Evolutionary conservation across 2,888 invertebrate species (phyloP).

Genomic region (Drosophila birchii): DNA sequence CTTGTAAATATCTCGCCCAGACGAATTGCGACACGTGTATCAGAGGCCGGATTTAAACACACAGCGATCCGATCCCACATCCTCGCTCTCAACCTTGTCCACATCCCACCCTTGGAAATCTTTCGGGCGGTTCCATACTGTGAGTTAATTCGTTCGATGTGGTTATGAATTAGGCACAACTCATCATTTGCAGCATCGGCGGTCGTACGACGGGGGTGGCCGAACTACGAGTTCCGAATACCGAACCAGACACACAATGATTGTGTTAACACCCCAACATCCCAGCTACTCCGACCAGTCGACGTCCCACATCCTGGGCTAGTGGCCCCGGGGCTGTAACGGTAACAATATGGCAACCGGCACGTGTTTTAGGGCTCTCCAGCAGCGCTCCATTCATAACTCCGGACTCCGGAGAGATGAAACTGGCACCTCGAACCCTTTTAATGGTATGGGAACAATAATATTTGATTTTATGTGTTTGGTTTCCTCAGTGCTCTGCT

Average conservation of each 20-base stretch:
- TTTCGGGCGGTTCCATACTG: slow-evolving; percentile 65
- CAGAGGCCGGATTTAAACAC: slow-evolving; percentile 65
- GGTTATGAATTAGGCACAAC: slow-evolving; percentile 83
- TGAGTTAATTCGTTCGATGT: slow-evolving; percentile 82
- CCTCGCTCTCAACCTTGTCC: neutral
- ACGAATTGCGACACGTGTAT: slow-evolving; percentile 80
- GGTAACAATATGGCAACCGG: slow-evolving; percentile 79
- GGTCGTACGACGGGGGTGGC: slow-evolving; percentile 49
- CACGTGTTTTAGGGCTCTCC: slow-evolving; percentile 67
- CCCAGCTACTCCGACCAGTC: slow-evolving; percentile 39
- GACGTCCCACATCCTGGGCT: slow-evolving; percentile 3
- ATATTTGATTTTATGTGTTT: slow-evolving; percentile 31
- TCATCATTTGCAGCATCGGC: slow-evolving; percentile 83
- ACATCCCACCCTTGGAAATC: slow-evolving; percentile 33
- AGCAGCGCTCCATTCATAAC: slow-evolving; percentile 40
- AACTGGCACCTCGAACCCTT: slow-evolving; percentile 45
- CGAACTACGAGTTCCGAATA: slow-evolving; percentile 15
- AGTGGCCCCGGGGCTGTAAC: slow-evolving; percentile 48
- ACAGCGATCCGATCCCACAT: slow-evolving; percentile 42
- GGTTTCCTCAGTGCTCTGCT: neutral
- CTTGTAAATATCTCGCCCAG: slow-evolving; percentile 76
- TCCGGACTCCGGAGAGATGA: slow-evolving; percentile 5
- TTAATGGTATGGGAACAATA: slow-evolving; percentile 30
- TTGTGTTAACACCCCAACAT: slow-evolving; percentile 70
- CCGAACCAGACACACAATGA: slow-evolving; percentile 69